Conservation (phyloP, 2,888 invertebrate species). For the Leucozona laternaria region DNA sequence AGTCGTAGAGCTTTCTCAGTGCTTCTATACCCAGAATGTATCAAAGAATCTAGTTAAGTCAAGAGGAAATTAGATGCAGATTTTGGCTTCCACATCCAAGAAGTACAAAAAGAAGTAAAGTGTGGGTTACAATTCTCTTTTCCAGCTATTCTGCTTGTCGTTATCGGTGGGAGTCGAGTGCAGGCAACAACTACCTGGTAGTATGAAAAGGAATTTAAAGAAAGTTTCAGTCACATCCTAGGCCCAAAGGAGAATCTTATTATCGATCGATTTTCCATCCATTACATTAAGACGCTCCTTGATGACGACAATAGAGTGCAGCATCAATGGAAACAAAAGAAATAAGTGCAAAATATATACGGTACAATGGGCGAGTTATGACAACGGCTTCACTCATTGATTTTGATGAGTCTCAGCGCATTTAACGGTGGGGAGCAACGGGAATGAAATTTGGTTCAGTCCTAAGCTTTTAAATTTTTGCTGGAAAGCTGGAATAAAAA, state of each 20-base stretch:
- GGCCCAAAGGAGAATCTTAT: conserved; percentile 30
- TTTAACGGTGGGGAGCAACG: not conserved
- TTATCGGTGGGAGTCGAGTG: not conserved
- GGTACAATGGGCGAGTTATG: conserved; percentile 9
- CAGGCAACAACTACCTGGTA: not conserved
- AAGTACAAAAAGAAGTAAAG: not conserved
- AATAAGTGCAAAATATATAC: conserved; percentile 52
- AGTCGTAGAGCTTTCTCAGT: not conserved
- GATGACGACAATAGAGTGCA: conserved; percentile 33
- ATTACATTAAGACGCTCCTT: conserved; percentile 1
- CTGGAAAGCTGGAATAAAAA: too few relatives aligned
- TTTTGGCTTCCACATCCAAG: not conserved
- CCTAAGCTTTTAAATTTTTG: too few relatives aligned
- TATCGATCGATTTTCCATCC: conserved; percentile 49
- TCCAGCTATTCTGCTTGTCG: not conserved
- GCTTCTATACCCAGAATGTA: not conserved
- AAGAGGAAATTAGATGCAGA: conserved; percentile 3
- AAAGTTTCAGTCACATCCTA: not conserved
- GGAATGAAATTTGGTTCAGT: not conserved
- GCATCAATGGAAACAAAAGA: not conserved
- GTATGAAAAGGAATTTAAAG: not conserved
- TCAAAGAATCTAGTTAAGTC: not conserved
- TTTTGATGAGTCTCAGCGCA: not conserved
- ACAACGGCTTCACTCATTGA: conserved; percentile 14
- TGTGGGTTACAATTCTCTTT: not conserved